phyloP scores from a whole-genome alignment of 2,888 invertebrate species.

The Pharmacophagus antenor region DNA sequence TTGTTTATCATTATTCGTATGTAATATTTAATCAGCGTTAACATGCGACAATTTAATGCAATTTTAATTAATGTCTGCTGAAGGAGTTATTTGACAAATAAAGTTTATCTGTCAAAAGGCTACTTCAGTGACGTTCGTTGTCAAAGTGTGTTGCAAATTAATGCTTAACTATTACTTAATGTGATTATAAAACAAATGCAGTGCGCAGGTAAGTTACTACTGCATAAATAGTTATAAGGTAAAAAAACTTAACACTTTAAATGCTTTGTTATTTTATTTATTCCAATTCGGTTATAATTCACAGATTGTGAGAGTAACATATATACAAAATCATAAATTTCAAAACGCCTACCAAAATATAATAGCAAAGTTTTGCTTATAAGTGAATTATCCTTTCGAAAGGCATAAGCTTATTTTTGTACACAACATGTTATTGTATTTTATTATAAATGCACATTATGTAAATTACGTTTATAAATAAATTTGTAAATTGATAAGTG shows the following conservation, averaged over 20 bases:
- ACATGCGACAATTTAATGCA: not conserved
- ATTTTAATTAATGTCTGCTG: no score
- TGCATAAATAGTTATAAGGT: not conserved
- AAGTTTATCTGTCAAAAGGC: no score
- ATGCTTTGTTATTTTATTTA: not conserved
- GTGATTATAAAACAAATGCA: no score
- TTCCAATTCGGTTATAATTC: not conserved
- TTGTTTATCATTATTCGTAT: constrained; percentile 42
- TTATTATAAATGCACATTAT: not conserved
- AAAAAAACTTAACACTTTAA: not conserved
- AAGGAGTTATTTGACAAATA: not conserved
- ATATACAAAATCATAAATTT: not conserved
- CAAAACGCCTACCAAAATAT: not conserved
- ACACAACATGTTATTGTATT: not conserved
- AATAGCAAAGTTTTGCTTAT: constrained; percentile 6
- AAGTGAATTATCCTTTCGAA: not conserved
- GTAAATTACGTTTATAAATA: not conserved
- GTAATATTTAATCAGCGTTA: not conserved
- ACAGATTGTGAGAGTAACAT: not conserved
- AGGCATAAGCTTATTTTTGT: not conserved
- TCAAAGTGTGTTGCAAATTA: no score
- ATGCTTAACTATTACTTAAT: no score
- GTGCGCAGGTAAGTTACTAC: not conserved
- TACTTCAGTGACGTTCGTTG: no score
- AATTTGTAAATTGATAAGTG: not conserved